Conservation (phyloP, 2,888 invertebrate species). For the Polymixis flavicincta region DNA sequence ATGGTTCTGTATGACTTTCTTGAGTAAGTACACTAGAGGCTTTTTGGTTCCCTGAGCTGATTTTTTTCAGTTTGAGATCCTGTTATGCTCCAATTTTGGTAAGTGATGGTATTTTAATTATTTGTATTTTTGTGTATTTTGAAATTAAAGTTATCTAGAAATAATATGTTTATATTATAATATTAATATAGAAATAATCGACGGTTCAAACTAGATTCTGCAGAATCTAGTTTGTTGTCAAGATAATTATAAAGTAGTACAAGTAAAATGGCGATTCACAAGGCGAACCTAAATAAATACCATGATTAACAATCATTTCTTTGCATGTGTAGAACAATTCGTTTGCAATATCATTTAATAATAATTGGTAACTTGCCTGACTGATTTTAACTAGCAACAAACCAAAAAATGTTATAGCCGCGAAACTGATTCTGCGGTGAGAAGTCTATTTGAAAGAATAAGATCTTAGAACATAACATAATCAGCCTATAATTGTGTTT, state of each 20-base stretch:
- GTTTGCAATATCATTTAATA: not conserved
- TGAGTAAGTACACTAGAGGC: not conserved
- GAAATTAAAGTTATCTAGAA: too few species aligned
- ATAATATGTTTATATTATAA: too few species aligned
- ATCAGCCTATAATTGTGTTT: too few species aligned
- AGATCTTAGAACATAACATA: too few species aligned
- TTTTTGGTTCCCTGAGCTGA: not conserved
- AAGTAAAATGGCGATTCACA: not conserved
- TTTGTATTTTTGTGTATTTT: too few species aligned
- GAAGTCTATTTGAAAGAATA: too few species aligned
- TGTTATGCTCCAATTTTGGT: not conserved
- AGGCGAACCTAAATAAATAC: too few species aligned
- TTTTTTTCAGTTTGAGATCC: not conserved
- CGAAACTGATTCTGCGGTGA: not conserved
- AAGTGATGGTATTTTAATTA: not conserved
- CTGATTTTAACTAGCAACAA: too few species aligned
- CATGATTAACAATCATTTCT: not conserved
- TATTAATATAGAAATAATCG: too few species aligned
- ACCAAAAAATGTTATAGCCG: not conserved
- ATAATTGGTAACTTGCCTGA: not conserved
- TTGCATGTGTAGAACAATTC: not conserved
- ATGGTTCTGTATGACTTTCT: slow-evolving; percentile 40
- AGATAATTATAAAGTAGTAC: too few species aligned
- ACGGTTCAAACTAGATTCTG: too few species aligned
- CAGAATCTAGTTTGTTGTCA: too few species aligned